phyloP scores from a whole-genome alignment of 35 echinoderm and acorn worm genomes.

The Acanthaster planci region DNA sequence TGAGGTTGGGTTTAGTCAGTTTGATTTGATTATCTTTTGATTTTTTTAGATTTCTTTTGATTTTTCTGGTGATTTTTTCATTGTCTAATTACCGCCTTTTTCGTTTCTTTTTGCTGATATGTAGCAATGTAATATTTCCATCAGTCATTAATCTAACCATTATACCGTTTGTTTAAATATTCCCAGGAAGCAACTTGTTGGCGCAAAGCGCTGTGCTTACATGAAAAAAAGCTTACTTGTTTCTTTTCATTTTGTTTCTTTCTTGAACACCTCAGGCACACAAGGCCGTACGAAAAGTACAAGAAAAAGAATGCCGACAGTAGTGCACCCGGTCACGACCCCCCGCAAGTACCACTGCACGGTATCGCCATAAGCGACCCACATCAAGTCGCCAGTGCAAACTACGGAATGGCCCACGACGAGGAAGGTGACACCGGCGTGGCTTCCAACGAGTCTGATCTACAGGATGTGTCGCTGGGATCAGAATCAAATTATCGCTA shows the following conservation, averaged over 20 bases:
- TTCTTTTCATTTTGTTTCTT: not conserved
- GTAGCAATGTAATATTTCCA: no score
- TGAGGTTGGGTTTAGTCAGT: no score
- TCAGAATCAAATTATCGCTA: not conserved
- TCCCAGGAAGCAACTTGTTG: no score
- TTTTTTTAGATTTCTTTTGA: no score
- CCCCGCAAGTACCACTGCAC: not conserved
- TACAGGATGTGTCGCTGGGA: not conserved
- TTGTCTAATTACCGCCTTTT: no score
- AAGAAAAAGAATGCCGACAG: not conserved
- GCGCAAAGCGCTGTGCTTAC: no score
- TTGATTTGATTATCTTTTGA: no score
- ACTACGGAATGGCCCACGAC: conserved; percentile 1
- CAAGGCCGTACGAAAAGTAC: not conserved
- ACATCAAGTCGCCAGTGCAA: not conserved
- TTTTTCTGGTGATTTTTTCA: no score
- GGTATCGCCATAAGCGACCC: not conserved
- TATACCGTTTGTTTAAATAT: no score
- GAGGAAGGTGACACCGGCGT: conserved; percentile 1
- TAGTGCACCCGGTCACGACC: no score
- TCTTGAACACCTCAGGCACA: not conserved
- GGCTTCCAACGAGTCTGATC: not conserved
- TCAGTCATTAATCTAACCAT: no score
- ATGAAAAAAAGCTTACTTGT: not conserved
- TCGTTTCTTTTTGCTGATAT: no score